Base-by-base conservation (phyloP, 2,888 invertebrate genomes). In the Lasiommata megera region DNA sequence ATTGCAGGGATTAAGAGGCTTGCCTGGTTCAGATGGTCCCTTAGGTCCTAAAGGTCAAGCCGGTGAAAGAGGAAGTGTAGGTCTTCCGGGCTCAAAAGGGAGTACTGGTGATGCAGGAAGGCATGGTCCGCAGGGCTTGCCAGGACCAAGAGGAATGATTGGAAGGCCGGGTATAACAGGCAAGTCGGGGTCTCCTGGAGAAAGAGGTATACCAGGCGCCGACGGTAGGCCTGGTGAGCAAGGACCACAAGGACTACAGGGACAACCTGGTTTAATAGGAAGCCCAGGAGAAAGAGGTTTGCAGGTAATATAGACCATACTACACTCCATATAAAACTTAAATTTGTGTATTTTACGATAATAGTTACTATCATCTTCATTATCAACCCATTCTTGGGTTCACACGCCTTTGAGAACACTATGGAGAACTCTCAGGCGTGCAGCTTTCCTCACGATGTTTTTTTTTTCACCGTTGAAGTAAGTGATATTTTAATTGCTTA, bases 221-320 rank as follows among this genome's bases (percentile, higher is more conserved):
- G 97, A 97, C 82, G 97, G 97, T 6, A 95, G 95, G 74, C 93
- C 95, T 11, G 97, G 97, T 18, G 96, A 96, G 72, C 94, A 94
- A 70, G 97, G 97, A 41, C 88, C 93, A 11, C 94, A 94, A 75
- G 97, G 97, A 12, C 84, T 95, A 16, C 95, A 95, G 84, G 97
- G 97, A 31, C 85, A 95, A 14, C 95, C 95, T 44, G 96, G 96
- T 46, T 92, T 94, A 1, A 92, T 95, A 70, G 96, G 97, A 47
- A 90, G 93, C 16, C 93, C 94, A n/a, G 96, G 97, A 61, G 95
- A 95, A 71, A 93, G 95, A 76, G 96, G 96, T 66, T 86, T 94
- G 67, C 92, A 93, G 66, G 95, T 95, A 85, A 18, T 6, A 11
- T 11, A 6, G 2, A 36, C 12, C 12, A n/a, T 36, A 6, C 1